These are phyloP conservation scores for Ormyrus pomaceus DNA, from an alignment of 2,888 invertebrate genomes.

Conservation along the genomic window DNA sequence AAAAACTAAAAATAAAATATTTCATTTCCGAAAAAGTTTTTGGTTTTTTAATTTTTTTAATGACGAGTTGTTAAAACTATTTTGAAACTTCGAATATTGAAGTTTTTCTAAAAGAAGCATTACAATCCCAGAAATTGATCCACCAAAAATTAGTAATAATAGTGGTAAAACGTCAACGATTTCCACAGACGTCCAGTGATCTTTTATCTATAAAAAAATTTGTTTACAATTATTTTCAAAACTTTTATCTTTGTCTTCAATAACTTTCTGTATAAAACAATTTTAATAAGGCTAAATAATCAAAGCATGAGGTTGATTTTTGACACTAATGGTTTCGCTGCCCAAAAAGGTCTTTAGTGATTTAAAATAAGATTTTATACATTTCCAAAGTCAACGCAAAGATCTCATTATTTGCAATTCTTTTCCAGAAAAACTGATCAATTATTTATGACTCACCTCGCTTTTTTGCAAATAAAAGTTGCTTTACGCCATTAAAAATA, in stretches of 20 bases:
- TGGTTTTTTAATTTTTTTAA: not conserved
- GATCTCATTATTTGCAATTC: no score
- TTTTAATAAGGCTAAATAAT: not conserved
- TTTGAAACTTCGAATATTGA: conserved; percentile 16
- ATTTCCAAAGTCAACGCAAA: no score
- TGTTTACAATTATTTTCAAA: conserved; percentile 3
- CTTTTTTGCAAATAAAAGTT: no score
- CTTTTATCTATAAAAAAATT: conserved; percentile 30
- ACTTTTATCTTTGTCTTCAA: not conserved
- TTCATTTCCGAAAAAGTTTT: conserved; percentile 16
- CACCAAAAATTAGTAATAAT: conserved; percentile 62
- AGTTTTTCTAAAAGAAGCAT: conserved; percentile 41
- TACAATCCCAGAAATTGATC: conserved; percentile 58
- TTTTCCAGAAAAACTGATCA: no score
- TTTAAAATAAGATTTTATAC: no score
- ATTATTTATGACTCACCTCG: no score
- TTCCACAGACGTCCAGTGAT: conserved; percentile 66
- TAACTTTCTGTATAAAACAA: not conserved
- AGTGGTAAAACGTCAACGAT: conserved; percentile 68
- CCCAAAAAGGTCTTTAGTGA: no score
- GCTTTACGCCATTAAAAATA: no score
- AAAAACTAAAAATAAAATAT: not conserved
- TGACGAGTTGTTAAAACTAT: not conserved
- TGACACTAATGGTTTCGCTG: no score
- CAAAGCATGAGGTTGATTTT: no score